Conservation (phyloP, 2,888 invertebrate genomes). For the Reticulitermes lucifugus region DNA sequence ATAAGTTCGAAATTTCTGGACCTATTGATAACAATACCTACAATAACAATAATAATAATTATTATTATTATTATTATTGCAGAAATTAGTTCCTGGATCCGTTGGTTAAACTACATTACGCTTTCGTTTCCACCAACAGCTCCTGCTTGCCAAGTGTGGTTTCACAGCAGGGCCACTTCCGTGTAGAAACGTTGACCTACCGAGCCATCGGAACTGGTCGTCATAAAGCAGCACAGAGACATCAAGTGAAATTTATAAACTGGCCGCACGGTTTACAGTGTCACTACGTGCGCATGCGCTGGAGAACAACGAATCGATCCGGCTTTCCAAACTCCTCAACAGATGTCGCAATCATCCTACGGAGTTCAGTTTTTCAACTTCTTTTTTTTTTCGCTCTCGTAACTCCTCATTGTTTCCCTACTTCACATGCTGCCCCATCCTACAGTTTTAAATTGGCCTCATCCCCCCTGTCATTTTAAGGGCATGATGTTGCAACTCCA, state of each 20-base stretch:
- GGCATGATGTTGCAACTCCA: not conserved
- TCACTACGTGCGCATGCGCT: constrained; percentile 27
- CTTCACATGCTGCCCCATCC: not conserved
- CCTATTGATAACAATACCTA: no score
- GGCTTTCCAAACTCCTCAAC: constrained; percentile 28
- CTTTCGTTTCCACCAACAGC: not conserved
- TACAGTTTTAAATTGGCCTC: not conserved
- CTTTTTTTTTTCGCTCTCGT: not conserved
- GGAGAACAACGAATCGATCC: not conserved
- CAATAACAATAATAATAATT: no score
- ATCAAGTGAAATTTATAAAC: constrained; percentile 9
- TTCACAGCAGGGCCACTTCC: not conserved
- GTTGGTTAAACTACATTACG: not conserved
- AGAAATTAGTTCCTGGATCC: not conserved
- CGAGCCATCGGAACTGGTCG: not conserved
- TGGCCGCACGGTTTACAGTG: not conserved
- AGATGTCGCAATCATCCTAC: constrained; percentile 41
- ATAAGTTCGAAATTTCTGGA: no score
- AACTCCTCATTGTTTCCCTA: not conserved
- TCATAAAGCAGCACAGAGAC: not conserved
- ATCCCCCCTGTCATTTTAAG: not conserved
- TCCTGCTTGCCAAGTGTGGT: not conserved
- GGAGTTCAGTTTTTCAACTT: constrained; percentile 16
- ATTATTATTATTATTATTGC: no score
- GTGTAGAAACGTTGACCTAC: not conserved